phyloP scores from a whole-genome alignment of 1,140 invertebrate species.

The Harlomillsia oculata region DNA sequence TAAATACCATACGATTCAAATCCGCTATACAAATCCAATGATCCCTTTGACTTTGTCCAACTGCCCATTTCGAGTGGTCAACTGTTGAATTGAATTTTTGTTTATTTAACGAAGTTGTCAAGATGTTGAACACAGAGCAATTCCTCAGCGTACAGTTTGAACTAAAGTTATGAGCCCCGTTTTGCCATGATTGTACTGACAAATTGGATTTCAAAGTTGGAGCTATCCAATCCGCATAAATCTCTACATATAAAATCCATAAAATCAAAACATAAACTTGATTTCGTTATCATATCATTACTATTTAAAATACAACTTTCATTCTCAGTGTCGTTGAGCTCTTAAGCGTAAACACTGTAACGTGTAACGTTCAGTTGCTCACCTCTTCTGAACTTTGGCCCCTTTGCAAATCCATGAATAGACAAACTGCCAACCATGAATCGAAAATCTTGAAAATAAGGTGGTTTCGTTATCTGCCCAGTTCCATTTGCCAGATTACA shows the following conservation, averaged over 20 bases:
- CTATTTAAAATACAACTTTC: too few species aligned
- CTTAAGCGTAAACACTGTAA: neutral
- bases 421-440: slow-evolving; percentile 2
- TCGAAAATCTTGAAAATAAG: slow-evolving; percentile 6
- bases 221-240: slow-evolving; percentile 72
- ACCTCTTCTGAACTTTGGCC: slow-evolving; percentile 23
- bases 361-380: neutral
- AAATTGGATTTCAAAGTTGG: slow-evolving; percentile 57
- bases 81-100: slow-evolving; percentile 55
- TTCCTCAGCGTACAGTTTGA: slow-evolving; percentile 52
- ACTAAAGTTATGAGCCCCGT: slow-evolving; percentile 59
- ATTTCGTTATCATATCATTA: too few species aligned
- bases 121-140: slow-evolving; percentile 8
- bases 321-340: too few species aligned
- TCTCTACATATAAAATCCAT: slow-evolving; percentile 47
- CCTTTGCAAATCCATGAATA: slow-evolving; percentile 18
- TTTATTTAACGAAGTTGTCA: slow-evolving; percentile 3
- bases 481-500: slow-evolving; percentile 3
- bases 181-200: slow-evolving; percentile 75
- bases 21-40: slow-evolving; percentile 81
- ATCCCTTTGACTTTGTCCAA: slow-evolving; percentile 46
- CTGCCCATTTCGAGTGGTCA: slow-evolving; percentile 89
- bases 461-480: neutral
- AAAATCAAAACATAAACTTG: neutral
- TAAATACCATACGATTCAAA: slow-evolving; percentile 74